A percentile compares a stretch with the other conserved stretches of the same genome.
These are phyloP conservation scores for Meriones psammophilus DNA, from an alignment of 2,797 vertebrate genomes.

Conservation along the genomic window DNA sequence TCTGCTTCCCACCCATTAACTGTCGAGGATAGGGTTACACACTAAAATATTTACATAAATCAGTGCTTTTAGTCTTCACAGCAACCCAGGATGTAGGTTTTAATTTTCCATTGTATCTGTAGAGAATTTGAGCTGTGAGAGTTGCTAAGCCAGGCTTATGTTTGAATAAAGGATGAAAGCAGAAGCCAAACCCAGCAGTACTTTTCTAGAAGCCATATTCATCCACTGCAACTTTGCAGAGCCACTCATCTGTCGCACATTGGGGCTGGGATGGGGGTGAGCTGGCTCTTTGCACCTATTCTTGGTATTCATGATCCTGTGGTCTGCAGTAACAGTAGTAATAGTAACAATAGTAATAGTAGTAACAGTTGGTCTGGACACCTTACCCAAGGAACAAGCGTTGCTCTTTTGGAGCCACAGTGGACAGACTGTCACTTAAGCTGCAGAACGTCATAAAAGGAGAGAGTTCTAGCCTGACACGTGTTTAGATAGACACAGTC, in stretches of 20 bases:
- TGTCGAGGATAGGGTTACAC: not conserved
- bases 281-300: not conserved
- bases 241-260: not conserved
- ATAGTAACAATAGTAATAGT: not conserved
- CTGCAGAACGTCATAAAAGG: not conserved
- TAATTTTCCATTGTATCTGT: not conserved
- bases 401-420: not conserved
- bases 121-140: slow-evolving; percentile 3
- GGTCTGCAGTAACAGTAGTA: not conserved
- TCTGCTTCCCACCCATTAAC: not conserved
- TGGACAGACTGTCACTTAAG: not conserved
- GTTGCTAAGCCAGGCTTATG: not conserved
- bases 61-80: slow-evolving; percentile 29
- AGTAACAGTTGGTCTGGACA: not conserved
- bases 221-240: not conserved
- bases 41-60: not conserved
- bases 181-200: not conserved
- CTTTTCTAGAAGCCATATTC: not conserved
- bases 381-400: not conserved
- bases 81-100: not conserved
- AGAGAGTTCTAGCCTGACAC: not conserved
- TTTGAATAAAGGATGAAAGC: not conserved
- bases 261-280: not conserved
- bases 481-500: not conserved
- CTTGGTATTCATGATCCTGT: not conserved